Evolutionary conservation across 2,113 vertebrate species (phyloP).

Genomic region (Oryzias woworae): DNA sequence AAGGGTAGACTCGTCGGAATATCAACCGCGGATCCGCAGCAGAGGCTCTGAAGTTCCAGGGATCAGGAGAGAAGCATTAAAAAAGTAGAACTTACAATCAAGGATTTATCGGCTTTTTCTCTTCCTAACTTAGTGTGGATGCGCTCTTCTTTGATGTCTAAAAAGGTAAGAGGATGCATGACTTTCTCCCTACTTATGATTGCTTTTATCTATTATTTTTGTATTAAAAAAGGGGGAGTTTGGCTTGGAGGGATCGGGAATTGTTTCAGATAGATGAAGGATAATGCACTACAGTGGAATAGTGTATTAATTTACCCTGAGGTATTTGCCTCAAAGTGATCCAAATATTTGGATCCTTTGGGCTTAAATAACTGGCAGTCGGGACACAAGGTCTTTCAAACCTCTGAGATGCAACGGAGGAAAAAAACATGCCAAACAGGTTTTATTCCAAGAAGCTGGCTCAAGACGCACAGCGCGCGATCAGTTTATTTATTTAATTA

Average conservation of each 20-base stretch:
- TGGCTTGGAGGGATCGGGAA: not conserved
- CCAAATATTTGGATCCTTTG: too few species aligned
- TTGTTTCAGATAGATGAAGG: not conserved
- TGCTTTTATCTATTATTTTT: not conserved
- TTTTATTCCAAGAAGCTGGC: not conserved
- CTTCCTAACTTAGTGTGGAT: constrained; percentile 22
- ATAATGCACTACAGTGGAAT: not conserved
- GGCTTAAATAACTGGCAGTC: too few species aligned
- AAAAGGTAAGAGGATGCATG: constrained; percentile 67
- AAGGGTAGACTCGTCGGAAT: constrained; percentile 16
- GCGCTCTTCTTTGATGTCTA: constrained; percentile 75
- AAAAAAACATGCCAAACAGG: too few species aligned
- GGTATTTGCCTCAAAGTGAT: too few species aligned
- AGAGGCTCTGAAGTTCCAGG: constrained; percentile 37
- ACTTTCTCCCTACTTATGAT: not conserved
- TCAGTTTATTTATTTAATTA: constrained; percentile 14
- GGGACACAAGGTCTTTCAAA: too few species aligned
- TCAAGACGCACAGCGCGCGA: constrained; percentile 3
- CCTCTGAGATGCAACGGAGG: too few species aligned
- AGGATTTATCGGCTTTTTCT: constrained; percentile 50
- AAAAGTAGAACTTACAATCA: constrained; percentile 26
- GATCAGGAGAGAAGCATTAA: constrained; percentile 16
- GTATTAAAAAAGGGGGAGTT: not conserved
- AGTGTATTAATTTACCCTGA: too few species aligned
- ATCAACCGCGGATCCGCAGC: constrained; percentile 21